phyloP scores from a whole-genome alignment of 1,140 invertebrate species.

The Lerema accius region DNA sequence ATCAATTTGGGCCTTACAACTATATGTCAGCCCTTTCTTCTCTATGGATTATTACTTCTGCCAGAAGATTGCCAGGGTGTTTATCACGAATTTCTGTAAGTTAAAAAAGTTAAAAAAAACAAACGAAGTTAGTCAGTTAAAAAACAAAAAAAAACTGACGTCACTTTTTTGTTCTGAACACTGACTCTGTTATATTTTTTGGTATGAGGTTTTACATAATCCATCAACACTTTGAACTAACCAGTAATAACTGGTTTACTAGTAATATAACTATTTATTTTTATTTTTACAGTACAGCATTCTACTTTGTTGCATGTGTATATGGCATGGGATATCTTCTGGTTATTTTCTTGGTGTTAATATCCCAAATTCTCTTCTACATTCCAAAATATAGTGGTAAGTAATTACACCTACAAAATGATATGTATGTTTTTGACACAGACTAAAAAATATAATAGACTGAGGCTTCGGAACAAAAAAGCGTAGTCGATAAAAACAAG shows the following conservation, averaged over 20 bases:
- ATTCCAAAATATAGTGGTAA: slow-evolving; percentile 72
- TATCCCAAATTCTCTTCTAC: slow-evolving; percentile 63
- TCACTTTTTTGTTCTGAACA: too few species aligned
- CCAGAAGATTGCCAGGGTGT: slow-evolving; percentile 89
- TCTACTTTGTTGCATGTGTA: slow-evolving; percentile 63
- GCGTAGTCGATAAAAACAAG: too few species aligned
- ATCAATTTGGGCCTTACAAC: slow-evolving; percentile 88
- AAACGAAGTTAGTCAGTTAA: too few species aligned
- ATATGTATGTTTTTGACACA: not conserved
- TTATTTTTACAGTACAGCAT: slow-evolving; percentile 53
- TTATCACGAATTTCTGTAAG: slow-evolving; percentile 87
- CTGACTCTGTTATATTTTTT: too few species aligned
- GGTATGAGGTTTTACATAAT: too few species aligned
- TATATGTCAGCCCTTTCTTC: slow-evolving; percentile 87
- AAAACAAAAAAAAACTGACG: too few species aligned
- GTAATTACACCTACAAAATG: slow-evolving; percentile 31
- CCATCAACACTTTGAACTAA: too few species aligned
- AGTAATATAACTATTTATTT: not conserved
- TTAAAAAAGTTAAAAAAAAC: too few species aligned
- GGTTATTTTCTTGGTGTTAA: slow-evolving; percentile 56
- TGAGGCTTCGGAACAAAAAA: too few species aligned
- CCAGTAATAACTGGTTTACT: too few species aligned
- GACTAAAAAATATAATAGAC: too few species aligned
- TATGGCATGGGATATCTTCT: slow-evolving; percentile 65
- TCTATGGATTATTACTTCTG: slow-evolving; percentile 85